Base-by-base conservation (phyloP, 2,113 vertebrate species). In the Ornithorhynchus anatinus region DNA sequence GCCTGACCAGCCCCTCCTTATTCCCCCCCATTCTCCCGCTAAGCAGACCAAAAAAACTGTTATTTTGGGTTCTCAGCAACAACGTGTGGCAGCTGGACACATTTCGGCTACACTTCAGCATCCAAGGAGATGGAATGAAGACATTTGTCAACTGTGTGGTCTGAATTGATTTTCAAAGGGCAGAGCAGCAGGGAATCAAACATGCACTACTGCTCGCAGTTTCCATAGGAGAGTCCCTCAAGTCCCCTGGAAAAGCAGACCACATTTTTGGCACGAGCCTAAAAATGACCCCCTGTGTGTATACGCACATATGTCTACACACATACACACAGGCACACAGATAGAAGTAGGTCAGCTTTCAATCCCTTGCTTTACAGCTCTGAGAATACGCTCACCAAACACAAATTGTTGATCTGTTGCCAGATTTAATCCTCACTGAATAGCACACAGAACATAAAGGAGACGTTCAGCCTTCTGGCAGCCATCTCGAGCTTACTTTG, bases 241-340 rank as follows among this genome's bases (percentile, higher is more conserved):
- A 54, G 65, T 36, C 53, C 39, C 3, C 0, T 3, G 0, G 16
- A 45, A 76, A 71, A 65, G 4, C 32, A 7, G 53, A 40, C 50
- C 0, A 0, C 43, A 68, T 54, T 51, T 11, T 38, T 71, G 65
- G 69, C 75, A 43, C 20, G 2, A 44, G 8, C 33, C 29, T n/a
- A 74, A 5, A 32, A 31, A 40, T 29, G 19, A 43, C 27, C 13
- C 22, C 0, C 11, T 0, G 0, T 3, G 10, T 0, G 0, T 52
- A 66, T 16, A 2, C 38, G 38, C n/a, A n/a, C n/a, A n/a, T n/a
- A n/a, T n/a, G n/a, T n/a, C n/a, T n/a, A n/a, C n/a, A n/a, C n/a
- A n/a, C 3, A 29, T 43, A 3, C n/a, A 36, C 59, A 64, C 32
- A 44, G 15, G 3, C n/a, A 36, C 59, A 64, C 32, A 44, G 15